phyloP scores from a whole-genome alignment of 2,888 invertebrate species.

The Nipponacmea schrenckii region DNA sequence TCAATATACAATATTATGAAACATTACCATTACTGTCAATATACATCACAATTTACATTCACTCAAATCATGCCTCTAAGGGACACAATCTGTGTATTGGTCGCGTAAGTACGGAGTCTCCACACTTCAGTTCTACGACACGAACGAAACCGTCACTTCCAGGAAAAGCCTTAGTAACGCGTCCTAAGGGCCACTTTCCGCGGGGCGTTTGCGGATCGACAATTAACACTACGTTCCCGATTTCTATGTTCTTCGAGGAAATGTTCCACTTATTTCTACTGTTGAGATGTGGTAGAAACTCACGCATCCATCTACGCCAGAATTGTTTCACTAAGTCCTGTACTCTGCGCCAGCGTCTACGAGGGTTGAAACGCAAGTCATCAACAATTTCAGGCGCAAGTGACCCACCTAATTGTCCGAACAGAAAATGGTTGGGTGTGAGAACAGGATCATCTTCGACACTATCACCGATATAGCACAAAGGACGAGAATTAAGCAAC shows the following conservation, averaged over 20 bases:
- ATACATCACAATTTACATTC: too few relatives aligned
- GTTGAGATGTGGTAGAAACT: conserved; percentile 4
- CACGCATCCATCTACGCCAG: conserved; percentile 6
- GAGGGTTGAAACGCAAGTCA: too few relatives aligned
- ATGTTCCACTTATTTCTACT: conserved; percentile 1
- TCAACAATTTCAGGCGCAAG: too few relatives aligned
- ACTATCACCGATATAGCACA: too few relatives aligned
- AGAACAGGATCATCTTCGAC: too few relatives aligned
- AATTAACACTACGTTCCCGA: not conserved
- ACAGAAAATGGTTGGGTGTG: too few relatives aligned
- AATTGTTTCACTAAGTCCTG: too few relatives aligned
- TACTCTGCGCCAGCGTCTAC: too few relatives aligned
- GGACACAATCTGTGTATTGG: conserved; percentile 10
- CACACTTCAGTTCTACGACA: not conserved
- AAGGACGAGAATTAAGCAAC: too few relatives aligned
- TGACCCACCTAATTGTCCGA: too few relatives aligned
- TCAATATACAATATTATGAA: too few relatives aligned
- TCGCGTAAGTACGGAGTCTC: not conserved
- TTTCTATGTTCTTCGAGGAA: not conserved
- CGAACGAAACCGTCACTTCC: conserved; percentile 5
- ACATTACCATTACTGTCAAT: too few relatives aligned
- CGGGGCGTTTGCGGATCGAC: conserved; percentile 8
- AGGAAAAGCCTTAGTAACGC: not conserved
- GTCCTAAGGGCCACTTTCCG: not conserved
- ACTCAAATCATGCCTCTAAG: conserved; percentile 4